Evolutionary conservation across 2,113 vertebrate genomes (phyloP).

Genomic region (Todiramphus chloris): DNA sequence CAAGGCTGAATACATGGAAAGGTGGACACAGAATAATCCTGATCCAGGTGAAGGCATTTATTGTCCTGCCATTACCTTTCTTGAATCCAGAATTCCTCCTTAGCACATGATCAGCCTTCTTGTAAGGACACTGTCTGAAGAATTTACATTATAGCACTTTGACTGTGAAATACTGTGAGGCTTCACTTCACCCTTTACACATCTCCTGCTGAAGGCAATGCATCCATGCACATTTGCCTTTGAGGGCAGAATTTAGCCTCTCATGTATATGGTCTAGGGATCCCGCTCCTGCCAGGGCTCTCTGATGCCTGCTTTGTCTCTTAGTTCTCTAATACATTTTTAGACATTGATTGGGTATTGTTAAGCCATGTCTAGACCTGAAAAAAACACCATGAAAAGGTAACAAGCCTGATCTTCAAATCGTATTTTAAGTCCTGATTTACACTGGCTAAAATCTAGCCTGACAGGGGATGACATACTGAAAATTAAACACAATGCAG

Average conservation of each 20-base stretch:
- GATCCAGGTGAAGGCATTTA: neutral
- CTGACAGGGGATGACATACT: neutral
- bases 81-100: neutral
- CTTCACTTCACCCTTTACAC: neutral
- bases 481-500: neutral
- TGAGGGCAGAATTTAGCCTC: neutral
- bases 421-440: conserved; percentile 33
- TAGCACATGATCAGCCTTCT: neutral
- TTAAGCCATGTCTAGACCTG: conserved; percentile 40
- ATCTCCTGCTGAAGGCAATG: neutral
- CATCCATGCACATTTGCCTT: neutral
- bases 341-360: conserved; percentile 42
- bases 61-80: neutral
- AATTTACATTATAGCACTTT: neutral
- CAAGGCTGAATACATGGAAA: neutral
- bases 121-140: neutral
- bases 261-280: neutral
- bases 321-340: neutral
- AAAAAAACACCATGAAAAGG: conserved; percentile 27
- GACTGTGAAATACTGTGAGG: neutral
- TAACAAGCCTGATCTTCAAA: conserved; percentile 30
- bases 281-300: neutral
- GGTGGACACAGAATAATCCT: neutral
- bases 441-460: conserved; percentile 30
- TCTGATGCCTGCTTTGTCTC: neutral